Conservation (phyloP, 2,888 invertebrate genomes). For the Eudasyphora cyanicolor region DNA sequence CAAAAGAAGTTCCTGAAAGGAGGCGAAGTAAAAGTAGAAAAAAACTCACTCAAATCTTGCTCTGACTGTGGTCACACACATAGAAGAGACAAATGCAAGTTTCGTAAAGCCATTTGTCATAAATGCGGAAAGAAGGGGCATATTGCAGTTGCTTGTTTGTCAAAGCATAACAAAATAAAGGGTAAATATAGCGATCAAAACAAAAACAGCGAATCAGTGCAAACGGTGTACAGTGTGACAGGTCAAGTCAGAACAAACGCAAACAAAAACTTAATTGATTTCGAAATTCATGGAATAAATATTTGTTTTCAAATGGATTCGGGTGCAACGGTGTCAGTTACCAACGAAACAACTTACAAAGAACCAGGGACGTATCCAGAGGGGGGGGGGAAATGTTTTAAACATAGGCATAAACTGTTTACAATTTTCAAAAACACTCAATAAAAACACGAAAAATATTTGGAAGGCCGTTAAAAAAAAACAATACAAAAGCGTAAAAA, state of each 20-base stretch:
- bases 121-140: too few species aligned
- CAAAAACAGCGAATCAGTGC: background rate
- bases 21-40: too few species aligned
- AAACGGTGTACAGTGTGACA: background rate
- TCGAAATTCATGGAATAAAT: background rate
- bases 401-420: too few species aligned
- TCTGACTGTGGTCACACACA: too few species aligned
- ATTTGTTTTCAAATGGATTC: constrained; percentile 40
- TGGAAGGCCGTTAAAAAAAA: background rate
- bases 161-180: too few species aligned
- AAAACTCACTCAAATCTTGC: background rate
- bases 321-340: background rate
- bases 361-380: too few species aligned
- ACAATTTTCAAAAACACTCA: too few species aligned
- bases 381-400: too few species aligned
- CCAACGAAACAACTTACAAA: background rate
- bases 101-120: too few species aligned
- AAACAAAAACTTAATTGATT: background rate
- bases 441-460: background rate
- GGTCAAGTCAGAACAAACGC: background rate
- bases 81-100: too few species aligned
- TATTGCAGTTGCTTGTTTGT: too few species aligned
- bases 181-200: too few species aligned
- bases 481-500: constrained; percentile 17
- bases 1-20: background rate